Evolutionary conservation across 2,888 invertebrate genomes (phyloP).

Genomic region (Eupithecia tripunctaria): DNA sequence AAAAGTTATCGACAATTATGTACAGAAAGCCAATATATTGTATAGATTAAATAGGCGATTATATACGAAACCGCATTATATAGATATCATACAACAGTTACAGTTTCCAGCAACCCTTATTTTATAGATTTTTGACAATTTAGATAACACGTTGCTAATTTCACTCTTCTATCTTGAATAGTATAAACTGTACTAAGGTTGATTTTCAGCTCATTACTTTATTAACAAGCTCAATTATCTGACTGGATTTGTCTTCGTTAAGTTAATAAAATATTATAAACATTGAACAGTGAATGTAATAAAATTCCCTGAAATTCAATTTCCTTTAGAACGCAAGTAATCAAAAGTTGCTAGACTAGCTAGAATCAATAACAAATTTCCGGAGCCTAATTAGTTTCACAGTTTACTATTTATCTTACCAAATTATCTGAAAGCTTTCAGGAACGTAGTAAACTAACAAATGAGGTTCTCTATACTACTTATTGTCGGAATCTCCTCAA

Average conservation of each 20-base stretch:
- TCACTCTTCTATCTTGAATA: neutral
- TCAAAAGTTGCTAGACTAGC: neutral
- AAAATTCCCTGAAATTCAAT: neutral
- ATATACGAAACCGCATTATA: neutral
- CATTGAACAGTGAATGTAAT: no score
- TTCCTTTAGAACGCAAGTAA: neutral
- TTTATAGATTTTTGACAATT: neutral
- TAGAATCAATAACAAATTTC: slow-evolving; percentile 6
- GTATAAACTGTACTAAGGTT: neutral
- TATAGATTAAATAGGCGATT: neutral
- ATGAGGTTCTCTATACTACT: neutral
- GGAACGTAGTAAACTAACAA: neutral
- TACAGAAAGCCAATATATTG: neutral
- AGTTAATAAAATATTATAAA: no score
- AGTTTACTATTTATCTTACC: neutral
- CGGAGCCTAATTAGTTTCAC: slow-evolving; percentile 2
- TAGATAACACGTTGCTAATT: no score
- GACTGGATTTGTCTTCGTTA: neutral
- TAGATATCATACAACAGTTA: neutral
- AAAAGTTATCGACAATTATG: neutral
- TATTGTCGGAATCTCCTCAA: neutral
- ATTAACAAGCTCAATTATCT: neutral
- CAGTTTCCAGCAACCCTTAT: neutral
- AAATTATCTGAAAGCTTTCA: slow-evolving; percentile 2
- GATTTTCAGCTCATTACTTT: neutral